phyloP scores from a whole-genome alignment of 2,113 vertebrate genomes.

The Ovis canadensis region DNA sequence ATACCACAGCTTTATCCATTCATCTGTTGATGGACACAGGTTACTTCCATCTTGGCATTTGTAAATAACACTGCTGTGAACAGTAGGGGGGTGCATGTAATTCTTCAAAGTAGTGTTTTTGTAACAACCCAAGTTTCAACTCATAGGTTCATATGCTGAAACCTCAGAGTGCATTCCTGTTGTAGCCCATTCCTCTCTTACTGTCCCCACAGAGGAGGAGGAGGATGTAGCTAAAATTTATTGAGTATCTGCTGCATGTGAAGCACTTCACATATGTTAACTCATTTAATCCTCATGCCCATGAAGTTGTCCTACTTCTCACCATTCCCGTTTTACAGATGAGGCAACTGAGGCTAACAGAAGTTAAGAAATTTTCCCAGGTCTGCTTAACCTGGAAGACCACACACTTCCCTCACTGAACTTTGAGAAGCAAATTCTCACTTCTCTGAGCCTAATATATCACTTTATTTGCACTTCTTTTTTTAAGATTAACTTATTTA shows the following conservation, averaged over 20 bases:
- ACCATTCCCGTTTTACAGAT: not conserved
- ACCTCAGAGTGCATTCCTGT: not conserved
- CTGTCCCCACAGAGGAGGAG: not conserved
- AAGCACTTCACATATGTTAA: not conserved
- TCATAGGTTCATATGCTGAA: not conserved
- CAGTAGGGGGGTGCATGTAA: not conserved
- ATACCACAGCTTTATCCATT: not conserved
- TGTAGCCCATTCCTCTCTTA: not conserved
- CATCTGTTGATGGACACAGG: not conserved
- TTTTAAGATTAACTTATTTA: not conserved
- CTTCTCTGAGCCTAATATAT: not conserved
- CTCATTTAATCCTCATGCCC: not conserved
- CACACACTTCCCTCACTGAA: not conserved
- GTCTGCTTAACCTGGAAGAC: not conserved
- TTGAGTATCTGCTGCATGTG: not conserved
- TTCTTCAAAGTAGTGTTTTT: not conserved
- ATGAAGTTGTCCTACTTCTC: not conserved
- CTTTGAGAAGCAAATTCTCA: not conserved
- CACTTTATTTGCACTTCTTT: not conserved
- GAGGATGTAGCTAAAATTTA: not conserved
- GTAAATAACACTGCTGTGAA: not conserved
- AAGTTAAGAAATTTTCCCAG: conserved; percentile 2
- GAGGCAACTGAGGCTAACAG: not conserved
- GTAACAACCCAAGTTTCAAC: not conserved
- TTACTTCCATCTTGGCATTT: not conserved